Evolutionary conservation across 2,113 vertebrate species (phyloP).

Genomic region (Himantopus leucocephalus): DNA sequence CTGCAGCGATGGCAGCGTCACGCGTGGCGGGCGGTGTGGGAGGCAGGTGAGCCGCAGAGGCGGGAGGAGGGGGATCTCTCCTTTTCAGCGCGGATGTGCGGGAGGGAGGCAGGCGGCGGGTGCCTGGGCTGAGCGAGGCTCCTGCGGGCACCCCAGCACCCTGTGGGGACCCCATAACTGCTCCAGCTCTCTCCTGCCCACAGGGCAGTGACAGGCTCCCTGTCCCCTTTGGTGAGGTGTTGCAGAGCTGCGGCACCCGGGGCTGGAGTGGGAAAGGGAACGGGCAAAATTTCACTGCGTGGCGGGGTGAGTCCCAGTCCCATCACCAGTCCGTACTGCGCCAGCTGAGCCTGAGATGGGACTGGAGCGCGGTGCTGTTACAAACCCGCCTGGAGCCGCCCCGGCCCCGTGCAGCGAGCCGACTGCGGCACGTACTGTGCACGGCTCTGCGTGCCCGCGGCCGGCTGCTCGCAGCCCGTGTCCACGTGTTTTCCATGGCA

Average conservation of each 20-base stretch:
- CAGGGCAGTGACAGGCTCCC: fast-evolving
- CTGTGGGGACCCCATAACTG: fast-evolving
- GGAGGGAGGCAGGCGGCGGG: neutral
- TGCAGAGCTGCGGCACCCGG: neutral
- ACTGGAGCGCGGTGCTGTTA: neutral
- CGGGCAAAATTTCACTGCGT: fast-evolving
- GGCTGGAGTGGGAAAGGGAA: neutral
- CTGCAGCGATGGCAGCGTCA: neutral
- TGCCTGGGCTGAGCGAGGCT: neutral
- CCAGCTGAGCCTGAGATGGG: neutral
- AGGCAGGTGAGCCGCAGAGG: neutral
- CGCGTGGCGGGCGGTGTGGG: neutral
- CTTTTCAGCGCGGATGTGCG: fast-evolving
- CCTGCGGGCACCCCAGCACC: neutral
- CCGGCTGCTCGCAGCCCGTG: fast-evolving
- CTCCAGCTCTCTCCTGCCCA: neutral
- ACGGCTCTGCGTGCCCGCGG: fast-evolving
- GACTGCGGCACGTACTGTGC: fast-evolving
- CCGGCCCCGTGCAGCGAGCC: fast-evolving
- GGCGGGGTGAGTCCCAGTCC: neutral
- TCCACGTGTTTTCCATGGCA: neutral
- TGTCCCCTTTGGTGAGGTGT: fast-evolving
- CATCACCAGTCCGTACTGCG: fast-evolving
- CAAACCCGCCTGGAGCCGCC: neutral
- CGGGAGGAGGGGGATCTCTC: neutral